These are phyloP conservation scores for Caenorhabditis plicata DNA, from an alignment of 2,888 invertebrate genomes.

Conservation along the genomic window DNA sequence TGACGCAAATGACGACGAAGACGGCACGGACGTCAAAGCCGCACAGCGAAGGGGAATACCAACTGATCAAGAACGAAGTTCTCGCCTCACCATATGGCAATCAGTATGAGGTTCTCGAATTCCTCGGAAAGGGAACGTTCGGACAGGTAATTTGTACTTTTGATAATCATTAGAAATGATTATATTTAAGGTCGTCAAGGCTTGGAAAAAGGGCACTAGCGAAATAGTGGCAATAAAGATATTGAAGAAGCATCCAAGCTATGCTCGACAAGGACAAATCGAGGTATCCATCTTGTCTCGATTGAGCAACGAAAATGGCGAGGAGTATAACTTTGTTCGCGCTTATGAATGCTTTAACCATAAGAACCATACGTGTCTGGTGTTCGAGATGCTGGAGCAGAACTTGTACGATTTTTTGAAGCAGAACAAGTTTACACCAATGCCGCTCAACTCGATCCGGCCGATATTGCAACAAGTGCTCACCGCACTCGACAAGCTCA, in stretches of 20 bases:
- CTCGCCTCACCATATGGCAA: slow-evolving; percentile 61
- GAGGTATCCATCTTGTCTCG: slow-evolving; percentile 73
- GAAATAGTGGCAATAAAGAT: slow-evolving; percentile 99
- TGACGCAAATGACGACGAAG: slow-evolving; percentile 26
- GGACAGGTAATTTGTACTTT: slow-evolving; percentile 73
- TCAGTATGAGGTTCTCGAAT: slow-evolving; percentile 74
- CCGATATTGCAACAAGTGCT: slow-evolving; percentile 97
- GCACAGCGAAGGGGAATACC: slow-evolving; percentile 61
- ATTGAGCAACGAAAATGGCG: slow-evolving; percentile 88
- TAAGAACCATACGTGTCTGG: slow-evolving; percentile 97
- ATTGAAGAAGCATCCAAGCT: slow-evolving; percentile 98
- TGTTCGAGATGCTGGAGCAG: slow-evolving; percentile 93
- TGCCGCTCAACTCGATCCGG: slow-evolving; percentile 95
- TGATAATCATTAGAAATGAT: background rate
- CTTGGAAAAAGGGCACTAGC: slow-evolving; percentile 99
- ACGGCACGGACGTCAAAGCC: slow-evolving; percentile 41
- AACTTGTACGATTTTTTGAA: slow-evolving; percentile 99
- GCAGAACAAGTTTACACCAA: slow-evolving; percentile 97
- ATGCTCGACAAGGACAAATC: slow-evolving; percentile 99
- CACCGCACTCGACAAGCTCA: slow-evolving; percentile 76
- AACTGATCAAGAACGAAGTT: slow-evolving; percentile 65
- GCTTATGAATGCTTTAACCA: slow-evolving; percentile 97
- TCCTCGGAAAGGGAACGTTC: slow-evolving; percentile 97
- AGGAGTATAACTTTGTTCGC: slow-evolving; percentile 99
- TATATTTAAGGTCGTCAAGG: slow-evolving; percentile 86